Evolutionary conservation across 2,888 invertebrate species (phyloP).

Genomic region (Toxonevra muliebris): DNA sequence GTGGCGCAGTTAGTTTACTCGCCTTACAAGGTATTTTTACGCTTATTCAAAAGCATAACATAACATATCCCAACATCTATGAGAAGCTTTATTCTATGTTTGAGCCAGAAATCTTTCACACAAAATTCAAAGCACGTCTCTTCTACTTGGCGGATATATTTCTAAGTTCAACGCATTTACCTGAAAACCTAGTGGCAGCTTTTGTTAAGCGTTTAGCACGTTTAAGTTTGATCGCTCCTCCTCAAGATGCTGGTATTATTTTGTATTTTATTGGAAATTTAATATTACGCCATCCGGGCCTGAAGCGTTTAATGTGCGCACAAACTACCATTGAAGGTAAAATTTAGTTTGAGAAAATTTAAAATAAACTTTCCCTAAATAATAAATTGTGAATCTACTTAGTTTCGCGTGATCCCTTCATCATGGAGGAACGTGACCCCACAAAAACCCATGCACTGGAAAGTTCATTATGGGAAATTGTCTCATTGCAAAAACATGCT

Average conservation of each 20-base stretch:
- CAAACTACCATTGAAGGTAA: slow-evolving; percentile 64
- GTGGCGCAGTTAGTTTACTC: slow-evolving; percentile 87
- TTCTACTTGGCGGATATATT: slow-evolving; percentile 91
- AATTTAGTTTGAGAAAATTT: not conserved
- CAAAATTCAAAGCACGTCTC: slow-evolving; percentile 87
- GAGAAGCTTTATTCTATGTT: slow-evolving; percentile 94
- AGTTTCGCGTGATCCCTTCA: slow-evolving; percentile 77
- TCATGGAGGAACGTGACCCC: slow-evolving; percentile 83
- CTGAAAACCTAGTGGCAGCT: slow-evolving; percentile 89
- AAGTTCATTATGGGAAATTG: slow-evolving; percentile 94
- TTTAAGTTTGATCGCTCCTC: slow-evolving; percentile 82
- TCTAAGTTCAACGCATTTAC: slow-evolving; percentile 91
- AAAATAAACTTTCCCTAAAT: not conserved
- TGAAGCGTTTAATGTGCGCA: slow-evolving; percentile 74
- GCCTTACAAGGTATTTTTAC: slow-evolving; percentile 92
- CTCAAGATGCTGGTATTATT: slow-evolving; percentile 79
- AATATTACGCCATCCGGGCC: slow-evolving; percentile 83
- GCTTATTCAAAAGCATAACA: slow-evolving; percentile 88
- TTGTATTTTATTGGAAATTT: slow-evolving; percentile 87
- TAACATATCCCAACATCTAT: slow-evolving; percentile 96
- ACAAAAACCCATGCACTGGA: slow-evolving; percentile 81
- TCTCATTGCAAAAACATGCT: slow-evolving; percentile 78
- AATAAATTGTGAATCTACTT: slow-evolving; percentile 34
- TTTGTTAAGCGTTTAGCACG: slow-evolving; percentile 90
- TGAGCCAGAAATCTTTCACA: slow-evolving; percentile 89